These are phyloP conservation scores for Pongo pygmaeus DNA, from an alignment of 2,113 vertebrate species.

Conservation along the genomic window DNA sequence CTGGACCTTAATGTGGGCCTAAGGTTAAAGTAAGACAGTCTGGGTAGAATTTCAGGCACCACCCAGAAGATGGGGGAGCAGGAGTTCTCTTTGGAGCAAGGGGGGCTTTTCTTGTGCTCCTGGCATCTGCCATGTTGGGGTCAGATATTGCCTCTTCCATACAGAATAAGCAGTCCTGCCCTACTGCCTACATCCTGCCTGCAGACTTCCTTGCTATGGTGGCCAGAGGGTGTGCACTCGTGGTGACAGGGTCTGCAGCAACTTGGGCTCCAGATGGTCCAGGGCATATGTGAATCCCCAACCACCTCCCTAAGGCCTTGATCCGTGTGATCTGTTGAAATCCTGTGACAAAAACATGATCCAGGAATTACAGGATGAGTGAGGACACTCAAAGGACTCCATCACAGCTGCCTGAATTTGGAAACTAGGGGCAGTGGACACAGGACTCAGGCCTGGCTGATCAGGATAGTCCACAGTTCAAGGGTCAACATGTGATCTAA, in stretches of 20 bases:
- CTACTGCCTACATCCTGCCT: background rate
- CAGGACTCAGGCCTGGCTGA: background rate
- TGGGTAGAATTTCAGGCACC: background rate
- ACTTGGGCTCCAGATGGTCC: background rate
- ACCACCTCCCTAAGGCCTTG: background rate
- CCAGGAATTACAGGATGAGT: background rate
- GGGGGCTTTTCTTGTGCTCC: background rate
- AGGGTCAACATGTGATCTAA: background rate
- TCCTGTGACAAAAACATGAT: background rate
- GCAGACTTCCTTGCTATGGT: background rate
- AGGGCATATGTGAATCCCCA: background rate
- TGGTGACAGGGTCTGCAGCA: background rate
- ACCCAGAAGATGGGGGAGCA: background rate
- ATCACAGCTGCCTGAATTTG: background rate
- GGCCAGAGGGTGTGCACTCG: background rate
- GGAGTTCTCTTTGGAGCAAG: background rate
- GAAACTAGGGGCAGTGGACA: background rate
- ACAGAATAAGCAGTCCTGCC: background rate
- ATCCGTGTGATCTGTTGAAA: background rate
- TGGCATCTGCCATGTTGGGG: background rate
- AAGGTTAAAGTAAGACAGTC: background rate
- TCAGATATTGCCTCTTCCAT: background rate
- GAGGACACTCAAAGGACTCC: background rate
- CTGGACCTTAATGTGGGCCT: background rate
- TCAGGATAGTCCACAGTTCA: background rate